Evolutionary conservation across 2,888 invertebrate genomes (phyloP).

Genomic region (Coleophora deauratella): DNA sequence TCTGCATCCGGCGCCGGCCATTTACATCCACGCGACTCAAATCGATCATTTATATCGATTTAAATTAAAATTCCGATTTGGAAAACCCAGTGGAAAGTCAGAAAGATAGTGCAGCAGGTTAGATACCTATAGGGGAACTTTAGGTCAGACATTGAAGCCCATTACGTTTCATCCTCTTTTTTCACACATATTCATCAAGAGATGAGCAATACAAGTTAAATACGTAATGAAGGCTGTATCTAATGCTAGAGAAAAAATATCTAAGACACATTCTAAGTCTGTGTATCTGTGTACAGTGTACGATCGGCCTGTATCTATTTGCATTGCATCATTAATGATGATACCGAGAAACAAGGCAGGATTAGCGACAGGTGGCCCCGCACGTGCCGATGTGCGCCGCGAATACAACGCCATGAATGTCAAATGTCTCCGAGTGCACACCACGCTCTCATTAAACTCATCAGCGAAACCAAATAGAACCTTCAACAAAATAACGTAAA

Average conservation of each 20-base stretch:
- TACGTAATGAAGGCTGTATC: too few relatives aligned
- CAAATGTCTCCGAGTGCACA: constrained; percentile 44
- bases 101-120: too few relatives aligned
- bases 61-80: background rate
- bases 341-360: constrained; percentile 37
- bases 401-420: constrained; percentile 72
- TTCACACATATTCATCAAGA: too few relatives aligned
- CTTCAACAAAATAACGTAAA: constrained; percentile 29
- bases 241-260: too few relatives aligned
- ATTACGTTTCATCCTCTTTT: too few relatives aligned
- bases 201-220: too few relatives aligned
- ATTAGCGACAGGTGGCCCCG: constrained; percentile 66
- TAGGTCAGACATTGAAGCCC: too few relatives aligned
- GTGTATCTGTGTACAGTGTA: too few relatives aligned
- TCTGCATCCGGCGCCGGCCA: constrained; percentile 69
- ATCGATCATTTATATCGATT: constrained; percentile 30
- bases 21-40: constrained; percentile 65
- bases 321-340: constrained; percentile 31
- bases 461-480: constrained; percentile 23
- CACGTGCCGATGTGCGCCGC: constrained; percentile 51
- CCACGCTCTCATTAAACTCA: constrained; percentile 16
- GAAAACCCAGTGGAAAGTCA: background rate
- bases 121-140: too few relatives aligned
- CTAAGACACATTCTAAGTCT: background rate
- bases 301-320: constrained; percentile 8